Percentiles rank a stretch among this genome's conserved stretches.
Conservation (phyloP, 1,140 invertebrate species). For the Danaus plexippus region DNA sequence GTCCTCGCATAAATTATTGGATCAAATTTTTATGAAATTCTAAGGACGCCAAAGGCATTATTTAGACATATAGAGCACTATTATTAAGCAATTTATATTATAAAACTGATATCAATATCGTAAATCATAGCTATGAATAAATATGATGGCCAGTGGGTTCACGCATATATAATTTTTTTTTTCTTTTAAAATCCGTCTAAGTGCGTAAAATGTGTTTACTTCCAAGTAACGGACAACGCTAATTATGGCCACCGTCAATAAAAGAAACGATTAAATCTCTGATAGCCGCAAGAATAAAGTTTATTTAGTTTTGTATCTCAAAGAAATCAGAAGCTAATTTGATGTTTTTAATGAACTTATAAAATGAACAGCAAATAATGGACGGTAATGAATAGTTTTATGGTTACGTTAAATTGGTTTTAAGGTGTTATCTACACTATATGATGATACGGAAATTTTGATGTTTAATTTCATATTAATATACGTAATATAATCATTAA, state of each 20-base stretch:
- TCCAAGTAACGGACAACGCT: conserved; percentile 15
- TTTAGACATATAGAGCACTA: no score
- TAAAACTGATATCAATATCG: no score
- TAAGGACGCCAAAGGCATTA: no score
- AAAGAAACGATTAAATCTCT: conserved; percentile 15
- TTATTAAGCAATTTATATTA: no score
- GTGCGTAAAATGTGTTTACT: conserved; percentile 15
- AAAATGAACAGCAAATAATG: background rate
- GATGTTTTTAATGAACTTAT: conserved; percentile 9
- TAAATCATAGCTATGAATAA: background rate
- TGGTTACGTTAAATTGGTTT: no score
- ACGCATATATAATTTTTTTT: conserved; percentile 11
- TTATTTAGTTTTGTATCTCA: conserved; percentile 9
- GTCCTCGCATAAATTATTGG: no score
- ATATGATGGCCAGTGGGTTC: conserved; percentile 7
- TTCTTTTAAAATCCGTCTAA: conserved; percentile 5
- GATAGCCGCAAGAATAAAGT: conserved; percentile 13
- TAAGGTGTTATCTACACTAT: no score
- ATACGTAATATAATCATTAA: no score
- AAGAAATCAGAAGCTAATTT: conserved; percentile 11
- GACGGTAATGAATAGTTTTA: no score
- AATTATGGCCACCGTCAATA: conserved; percentile 13
- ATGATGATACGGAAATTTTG: no score
- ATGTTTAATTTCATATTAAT: no score
- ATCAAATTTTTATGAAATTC: no score